Conservation (phyloP, 2,113 vertebrate genomes). For the Morone saxatilis region DNA sequence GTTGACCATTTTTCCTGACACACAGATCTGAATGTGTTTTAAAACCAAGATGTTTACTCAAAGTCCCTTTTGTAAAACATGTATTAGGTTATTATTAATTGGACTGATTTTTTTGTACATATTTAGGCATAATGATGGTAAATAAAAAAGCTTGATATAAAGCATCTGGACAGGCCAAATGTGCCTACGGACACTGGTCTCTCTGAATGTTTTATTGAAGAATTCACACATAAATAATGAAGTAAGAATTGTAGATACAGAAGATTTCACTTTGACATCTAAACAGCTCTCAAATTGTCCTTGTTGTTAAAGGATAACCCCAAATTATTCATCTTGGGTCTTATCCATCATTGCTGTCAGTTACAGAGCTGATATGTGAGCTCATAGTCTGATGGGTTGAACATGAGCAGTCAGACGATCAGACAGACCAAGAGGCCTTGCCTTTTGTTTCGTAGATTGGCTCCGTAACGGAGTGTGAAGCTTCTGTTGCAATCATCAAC, state of each 20-base stretch:
- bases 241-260: constrained; percentile 1
- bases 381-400: not conserved
- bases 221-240: not conserved
- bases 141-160: constrained; percentile 10
- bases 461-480: not conserved
- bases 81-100: constrained; percentile 20
- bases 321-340: not conserved
- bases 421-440: too few species aligned
- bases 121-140: constrained; percentile 34
- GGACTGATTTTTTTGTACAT: constrained; percentile 40
- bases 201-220: constrained; percentile 37
- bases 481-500: not conserved
- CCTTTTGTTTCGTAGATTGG: not conserved
- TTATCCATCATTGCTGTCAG: not conserved
- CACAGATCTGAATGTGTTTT: constrained; percentile 60
- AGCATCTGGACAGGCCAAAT: not conserved
- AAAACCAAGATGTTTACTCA: constrained; percentile 50
- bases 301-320: not conserved
- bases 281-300: not conserved
- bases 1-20: constrained; percentile 19
- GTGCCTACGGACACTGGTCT: constrained; percentile 15
- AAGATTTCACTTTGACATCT: not conserved
- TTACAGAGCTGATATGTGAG: not conserved
- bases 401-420: not conserved
- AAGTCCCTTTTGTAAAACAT: constrained; percentile 32